Evolutionary conservation across 2,797 vertebrate species (phyloP).

Genomic region (Malacoctenus gilli): DNA sequence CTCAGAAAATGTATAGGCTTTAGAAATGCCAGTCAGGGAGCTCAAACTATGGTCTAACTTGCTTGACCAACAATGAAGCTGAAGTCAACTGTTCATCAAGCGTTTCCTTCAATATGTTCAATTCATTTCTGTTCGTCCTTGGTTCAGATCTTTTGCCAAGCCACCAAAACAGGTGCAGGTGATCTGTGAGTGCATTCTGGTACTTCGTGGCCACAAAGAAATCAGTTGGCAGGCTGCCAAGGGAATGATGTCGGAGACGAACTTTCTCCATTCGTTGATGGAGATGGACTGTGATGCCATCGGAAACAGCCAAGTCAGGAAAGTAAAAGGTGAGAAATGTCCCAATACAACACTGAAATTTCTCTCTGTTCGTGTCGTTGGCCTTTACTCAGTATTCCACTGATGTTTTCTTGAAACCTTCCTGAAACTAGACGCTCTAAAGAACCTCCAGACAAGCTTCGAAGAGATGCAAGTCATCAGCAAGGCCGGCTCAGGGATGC

Average conservation of each 20-base stretch:
- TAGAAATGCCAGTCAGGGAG: no score
- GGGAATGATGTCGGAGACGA: constrained; percentile 96
- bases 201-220: constrained; percentile 93
- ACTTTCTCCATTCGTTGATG: constrained; percentile 91
- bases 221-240: constrained; percentile 94
- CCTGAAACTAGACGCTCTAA: constrained; percentile 83
- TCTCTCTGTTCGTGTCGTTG: neutral
- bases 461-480: constrained; percentile 95
- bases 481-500: constrained; percentile 93
- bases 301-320: constrained; percentile 84
- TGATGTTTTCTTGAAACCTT: no score
- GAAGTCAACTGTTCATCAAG: neutral
- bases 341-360: no score
- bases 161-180: constrained; percentile 94
- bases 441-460: constrained; percentile 86
- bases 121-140: neutral
- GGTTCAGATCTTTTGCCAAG: constrained; percentile 91
- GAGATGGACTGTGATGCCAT: constrained; percentile 93
- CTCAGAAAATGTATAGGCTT: no score
- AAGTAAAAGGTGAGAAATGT: constrained; percentile 84
- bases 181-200: constrained; percentile 95
- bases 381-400: no score
- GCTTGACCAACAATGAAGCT: neutral
- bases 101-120: no score
- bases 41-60: no score